A percentile compares a stretch with the other conserved stretches of the same genome.
These are phyloP conservation scores for Chaetophractus vellerosus DNA, from an alignment of 2,797 vertebrate species.

Conservation along the genomic window DNA sequence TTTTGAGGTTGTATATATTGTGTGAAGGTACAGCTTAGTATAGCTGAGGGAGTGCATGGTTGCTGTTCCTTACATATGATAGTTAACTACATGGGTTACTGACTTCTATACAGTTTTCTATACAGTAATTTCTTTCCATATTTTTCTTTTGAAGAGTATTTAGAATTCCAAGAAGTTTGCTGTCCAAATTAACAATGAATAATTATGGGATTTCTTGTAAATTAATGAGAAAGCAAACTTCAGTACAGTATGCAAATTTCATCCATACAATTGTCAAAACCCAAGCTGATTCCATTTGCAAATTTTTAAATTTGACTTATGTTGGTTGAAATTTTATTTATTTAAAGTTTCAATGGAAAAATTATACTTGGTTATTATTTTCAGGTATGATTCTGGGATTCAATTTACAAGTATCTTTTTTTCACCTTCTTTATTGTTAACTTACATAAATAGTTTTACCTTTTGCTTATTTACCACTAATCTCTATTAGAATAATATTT, in stretches of 20 bases:
- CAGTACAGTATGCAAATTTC: background rate
- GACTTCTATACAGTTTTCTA: background rate
- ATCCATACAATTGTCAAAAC: slow-evolving; percentile 10
- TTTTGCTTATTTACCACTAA: background rate
- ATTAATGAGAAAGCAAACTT: too few species aligned
- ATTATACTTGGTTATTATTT: background rate
- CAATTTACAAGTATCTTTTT: background rate
- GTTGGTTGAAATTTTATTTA: background rate
- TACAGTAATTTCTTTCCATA: background rate
- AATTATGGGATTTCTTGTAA: background rate
- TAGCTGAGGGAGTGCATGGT: background rate
- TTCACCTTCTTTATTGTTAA: background rate
- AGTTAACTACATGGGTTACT: background rate
- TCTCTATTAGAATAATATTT: background rate
- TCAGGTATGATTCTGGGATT: background rate
- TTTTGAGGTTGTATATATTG: too few species aligned
- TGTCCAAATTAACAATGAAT: background rate
- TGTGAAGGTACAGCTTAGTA: background rate
- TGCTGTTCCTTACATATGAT: too few species aligned
- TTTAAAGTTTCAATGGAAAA: slow-evolving; percentile 19
- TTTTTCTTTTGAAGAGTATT: background rate
- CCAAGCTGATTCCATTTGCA: background rate
- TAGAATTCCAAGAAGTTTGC: background rate
- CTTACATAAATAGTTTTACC: background rate
- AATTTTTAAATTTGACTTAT: background rate